Evolutionary conservation across 1,140 invertebrate genomes (phyloP).

Genomic region (Rhagoletis zephyria): DNA sequence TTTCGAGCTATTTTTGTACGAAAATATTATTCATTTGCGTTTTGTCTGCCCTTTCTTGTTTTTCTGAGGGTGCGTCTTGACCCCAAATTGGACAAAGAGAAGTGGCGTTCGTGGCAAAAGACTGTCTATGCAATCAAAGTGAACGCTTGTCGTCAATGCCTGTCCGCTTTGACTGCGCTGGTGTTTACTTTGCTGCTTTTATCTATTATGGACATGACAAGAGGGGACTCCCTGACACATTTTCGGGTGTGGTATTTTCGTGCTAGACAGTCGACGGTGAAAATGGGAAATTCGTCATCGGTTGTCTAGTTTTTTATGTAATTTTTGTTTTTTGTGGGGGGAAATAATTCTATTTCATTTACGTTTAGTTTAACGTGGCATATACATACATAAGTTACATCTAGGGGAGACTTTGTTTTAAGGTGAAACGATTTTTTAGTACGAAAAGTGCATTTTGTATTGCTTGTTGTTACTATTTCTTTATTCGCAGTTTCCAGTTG

Average conservation of each 20-base stretch:
- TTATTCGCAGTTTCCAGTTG: too few species aligned
- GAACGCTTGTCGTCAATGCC: background rate
- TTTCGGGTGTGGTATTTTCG: background rate
- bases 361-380: background rate
- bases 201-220: constrained; percentile 4
- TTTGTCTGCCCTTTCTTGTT: background rate
- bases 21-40: background rate
- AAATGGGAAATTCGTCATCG: background rate
- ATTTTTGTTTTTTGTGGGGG: background rate
- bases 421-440: too few species aligned
- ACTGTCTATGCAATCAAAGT: background rate
- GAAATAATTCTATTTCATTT: background rate
- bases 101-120: background rate
- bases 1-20: background rate
- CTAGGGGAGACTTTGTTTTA: background rate
- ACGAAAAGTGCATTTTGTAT: too few species aligned
- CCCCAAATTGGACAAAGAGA: background rate
- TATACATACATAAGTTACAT: background rate
- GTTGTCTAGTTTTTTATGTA: background rate
- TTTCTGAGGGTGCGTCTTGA: constrained; percentile 18
- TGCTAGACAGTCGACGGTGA: background rate
- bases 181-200: constrained; percentile 8
- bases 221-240: background rate
- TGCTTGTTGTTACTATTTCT: too few species aligned
- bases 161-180: background rate